Evolutionary conservation across 2,113 vertebrate genomes (phyloP), one percentile per base, ranked within the genome.

Genomic region (Sorex fumeus): DNA sequence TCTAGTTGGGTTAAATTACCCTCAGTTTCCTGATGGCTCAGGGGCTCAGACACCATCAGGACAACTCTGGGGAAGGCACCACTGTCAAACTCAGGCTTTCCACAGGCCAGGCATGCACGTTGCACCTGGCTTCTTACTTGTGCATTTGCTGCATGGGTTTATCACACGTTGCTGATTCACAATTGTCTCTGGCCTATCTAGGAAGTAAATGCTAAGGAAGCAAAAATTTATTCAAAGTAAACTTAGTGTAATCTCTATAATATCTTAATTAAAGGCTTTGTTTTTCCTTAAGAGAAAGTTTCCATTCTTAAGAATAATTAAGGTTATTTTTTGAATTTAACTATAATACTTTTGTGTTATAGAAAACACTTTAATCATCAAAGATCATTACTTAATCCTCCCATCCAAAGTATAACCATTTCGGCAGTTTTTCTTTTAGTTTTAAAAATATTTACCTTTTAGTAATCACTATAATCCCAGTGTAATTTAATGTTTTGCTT

Each of bases 231-330:
- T 23, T 62, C 6, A 43, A 69, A 43, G 91, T 1, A 15, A 30
- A 57, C 77, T 19, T 57, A 92, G 10, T 75, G 6, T 80, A 87
- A 64, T 75, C 32, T 87, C 67, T 76, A 23, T 78, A 67, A 69
- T 86, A 27, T 87, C 69, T 79, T 76, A 19, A 32, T 71, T 92
- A 90, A 88, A 86, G 40, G 72, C 91, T 84, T 23, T 69, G 3
- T 80, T 53, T 76, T 25, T 90, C 2, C 36, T 78, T 21, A 53
- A n/a, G 30, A 23, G 2, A 67, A 84, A 19, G 3, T 60, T 80
- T 91, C 2, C 4, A 62, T 43, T 93, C 78, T 85, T 67, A 84
- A 79, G 27, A 77, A 40, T 67, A 57, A 50, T 30, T 36, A 62
- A 40, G 8, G 77, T 82, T 70, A 25, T 79, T 67, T 88, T 94